Evolutionary conservation across 2,113 vertebrate genomes (phyloP), one percentile per base, ranked within the genome.

Genomic region (Orthochromis malagaraziensis): DNA sequence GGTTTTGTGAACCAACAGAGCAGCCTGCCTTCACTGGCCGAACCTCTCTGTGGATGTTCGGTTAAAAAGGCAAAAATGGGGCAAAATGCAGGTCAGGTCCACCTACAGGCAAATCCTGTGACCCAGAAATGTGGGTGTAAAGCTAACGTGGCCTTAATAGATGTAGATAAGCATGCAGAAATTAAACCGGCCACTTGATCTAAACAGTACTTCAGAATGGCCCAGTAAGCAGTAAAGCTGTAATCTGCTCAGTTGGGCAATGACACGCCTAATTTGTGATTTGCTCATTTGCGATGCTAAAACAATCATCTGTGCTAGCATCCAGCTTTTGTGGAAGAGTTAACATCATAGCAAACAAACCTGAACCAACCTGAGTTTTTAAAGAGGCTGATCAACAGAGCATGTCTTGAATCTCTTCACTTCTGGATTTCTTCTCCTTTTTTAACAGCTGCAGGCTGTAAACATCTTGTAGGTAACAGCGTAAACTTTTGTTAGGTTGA

Each of bases 1-100:
- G 0, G 16, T 26, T 73, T 70, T 42, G 12, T 14, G 35, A 42
- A 24, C 19, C 0, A 68, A 24, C n/a, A 9, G 11, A 42, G n/a
- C n/a, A 3, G n/a, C 38, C 40, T 3, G 8, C 40, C 14, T 17
- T 26, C 8, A 2, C 13, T 14, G n/a, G 12, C 31, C 2, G 7
- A 70, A 2, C n/a, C 7, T 1, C 63, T 38, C n/a, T 6, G 53
- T 12, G 21, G 68, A 17, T 42, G 21, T 26, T 45, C 2, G 0
- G 13, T 45, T 11, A 7, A 45, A 73, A 45, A 73, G 21, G 68
- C n/a, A 26, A 45, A 73, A 45, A 2, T 45, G 68, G 8, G 0
- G 21, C 40, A 26, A 17, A 73, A 45, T 45, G 38, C 65, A 45
- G 38, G 21, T 73, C 68, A 73, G 21, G 13, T 45, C 65, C 38